Percentiles rank a stretch among this genome's conserved stretches.
These are phyloP conservation scores for Tamias sibiricus DNA, from an alignment of 2,113 vertebrate genomes.

Conservation along the genomic window DNA sequence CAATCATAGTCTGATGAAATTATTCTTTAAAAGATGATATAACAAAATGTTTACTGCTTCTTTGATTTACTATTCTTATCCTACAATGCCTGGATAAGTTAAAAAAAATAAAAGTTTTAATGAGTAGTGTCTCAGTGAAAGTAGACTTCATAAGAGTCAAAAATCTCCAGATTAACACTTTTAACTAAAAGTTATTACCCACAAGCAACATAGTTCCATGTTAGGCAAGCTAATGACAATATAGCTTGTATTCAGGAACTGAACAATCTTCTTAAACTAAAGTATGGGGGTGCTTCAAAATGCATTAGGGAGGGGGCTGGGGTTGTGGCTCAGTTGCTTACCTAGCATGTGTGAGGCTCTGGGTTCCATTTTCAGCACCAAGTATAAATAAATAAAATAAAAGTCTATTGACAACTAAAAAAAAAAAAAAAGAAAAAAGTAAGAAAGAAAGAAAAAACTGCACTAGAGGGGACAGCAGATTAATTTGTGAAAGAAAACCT, in stretches of 20 bases:
- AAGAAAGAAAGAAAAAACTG: no score
- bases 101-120: slow-evolving; percentile 36
- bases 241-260: slow-evolving; percentile 72
- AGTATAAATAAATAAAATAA: no score
- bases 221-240: slow-evolving; percentile 78
- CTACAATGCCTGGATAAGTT: not conserved
- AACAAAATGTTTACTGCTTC: not conserved
- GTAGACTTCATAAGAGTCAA: not conserved
- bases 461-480: slow-evolving; percentile 62
- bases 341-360: no score
- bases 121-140: slow-evolving; percentile 6
- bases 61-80: slow-evolving; percentile 26
- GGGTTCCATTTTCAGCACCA: no score
- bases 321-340: no score
- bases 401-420: no score
- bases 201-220: slow-evolving; percentile 46
- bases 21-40: not conserved
- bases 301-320: no score
- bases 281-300: slow-evolving; percentile 55
- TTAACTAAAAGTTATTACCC: slow-evolving; percentile 68
- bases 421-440: no score
- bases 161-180: slow-evolving; percentile 64
- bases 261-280: slow-evolving; percentile 64
- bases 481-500: slow-evolving; percentile 63
- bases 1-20: not conserved